Evolutionary conservation across 1,140 invertebrate genomes (phyloP).

Genomic region (Bombus breviceps): DNA sequence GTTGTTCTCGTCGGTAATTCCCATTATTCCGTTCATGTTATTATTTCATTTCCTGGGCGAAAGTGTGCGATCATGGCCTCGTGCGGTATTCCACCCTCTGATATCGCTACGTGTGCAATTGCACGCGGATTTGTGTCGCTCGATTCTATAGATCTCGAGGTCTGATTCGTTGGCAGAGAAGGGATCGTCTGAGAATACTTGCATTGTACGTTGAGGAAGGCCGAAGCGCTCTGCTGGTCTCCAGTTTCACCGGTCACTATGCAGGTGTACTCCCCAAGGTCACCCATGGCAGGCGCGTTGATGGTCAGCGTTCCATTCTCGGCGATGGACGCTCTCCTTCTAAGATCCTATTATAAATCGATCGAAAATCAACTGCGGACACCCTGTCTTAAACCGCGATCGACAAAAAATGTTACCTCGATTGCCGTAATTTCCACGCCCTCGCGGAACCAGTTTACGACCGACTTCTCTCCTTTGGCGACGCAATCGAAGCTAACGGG

Average conservation of each 20-base stretch:
- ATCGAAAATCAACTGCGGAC: background rate
- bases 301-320: slow-evolving; percentile 91
- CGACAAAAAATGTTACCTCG: slow-evolving; percentile 65
- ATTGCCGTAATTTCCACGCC: slow-evolving; percentile 85
- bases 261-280: slow-evolving; percentile 95
- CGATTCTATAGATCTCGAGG: background rate
- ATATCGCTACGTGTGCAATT: background rate
- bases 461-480: slow-evolving; percentile 85
- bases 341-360: slow-evolving; percentile 83
- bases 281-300: slow-evolving; percentile 88
- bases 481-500: slow-evolving; percentile 92
- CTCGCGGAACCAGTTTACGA: slow-evolving; percentile 88
- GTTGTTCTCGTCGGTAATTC: slow-evolving; percentile 10
- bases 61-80: slow-evolving; percentile 23
- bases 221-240: slow-evolving; percentile 91
- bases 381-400: background rate
- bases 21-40: background rate
- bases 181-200: slow-evolving; percentile 76
- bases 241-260: slow-evolving; percentile 91
- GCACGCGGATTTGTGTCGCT: background rate
- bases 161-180: background rate
- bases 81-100: slow-evolving; percentile 6
- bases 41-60: slow-evolving; percentile 39
- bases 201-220: slow-evolving; percentile 98
- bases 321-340: slow-evolving; percentile 84